phyloP scores from a whole-genome alignment of 2,797 vertebrate genomes.

The Staurois parvus region DNA sequence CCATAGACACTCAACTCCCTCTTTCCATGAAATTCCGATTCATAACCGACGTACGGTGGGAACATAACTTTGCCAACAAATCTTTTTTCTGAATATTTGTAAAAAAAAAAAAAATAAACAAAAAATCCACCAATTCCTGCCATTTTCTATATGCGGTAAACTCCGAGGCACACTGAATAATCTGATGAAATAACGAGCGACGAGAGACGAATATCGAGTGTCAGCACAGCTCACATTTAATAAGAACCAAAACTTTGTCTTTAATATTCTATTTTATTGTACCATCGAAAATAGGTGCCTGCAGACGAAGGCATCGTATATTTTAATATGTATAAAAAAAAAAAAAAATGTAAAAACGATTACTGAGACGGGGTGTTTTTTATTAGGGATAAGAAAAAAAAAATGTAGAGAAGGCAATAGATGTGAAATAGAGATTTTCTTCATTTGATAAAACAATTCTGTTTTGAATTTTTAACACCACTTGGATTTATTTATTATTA shows the following conservation, averaged over 20 bases:
- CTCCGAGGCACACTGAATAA: not conserved
- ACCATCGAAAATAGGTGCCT: constrained; percentile 16
- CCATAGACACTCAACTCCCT: not conserved
- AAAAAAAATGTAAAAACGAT: not conserved
- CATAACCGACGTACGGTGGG: not conserved
- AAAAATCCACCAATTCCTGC: not conserved
- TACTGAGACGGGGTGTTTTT: constrained; percentile 8
- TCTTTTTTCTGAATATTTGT: not conserved
- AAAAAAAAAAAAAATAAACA: too few relatives aligned
- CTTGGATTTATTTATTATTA: not conserved
- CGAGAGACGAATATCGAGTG: too few relatives aligned
- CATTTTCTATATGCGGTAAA: constrained; percentile 24
- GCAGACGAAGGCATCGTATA: constrained; percentile 2
- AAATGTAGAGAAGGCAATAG: not conserved
- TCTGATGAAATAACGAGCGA: not conserved
- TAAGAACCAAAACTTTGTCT: constrained; percentile 41
- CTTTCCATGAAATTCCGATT: not conserved
- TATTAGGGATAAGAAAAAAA: constrained; percentile 8
- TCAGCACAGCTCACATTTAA: not conserved
- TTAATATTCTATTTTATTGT: constrained; percentile 50
- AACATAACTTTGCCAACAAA: not conserved
- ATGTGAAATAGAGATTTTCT: not conserved
- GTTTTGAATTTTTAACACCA: not conserved
- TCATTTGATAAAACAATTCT: not conserved
- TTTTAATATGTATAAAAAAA: constrained; percentile 49